Evolutionary conservation across 2,888 invertebrate genomes (phyloP), one percentile per base, ranked within the genome.

Genomic region (Drosophila paracracens): DNA sequence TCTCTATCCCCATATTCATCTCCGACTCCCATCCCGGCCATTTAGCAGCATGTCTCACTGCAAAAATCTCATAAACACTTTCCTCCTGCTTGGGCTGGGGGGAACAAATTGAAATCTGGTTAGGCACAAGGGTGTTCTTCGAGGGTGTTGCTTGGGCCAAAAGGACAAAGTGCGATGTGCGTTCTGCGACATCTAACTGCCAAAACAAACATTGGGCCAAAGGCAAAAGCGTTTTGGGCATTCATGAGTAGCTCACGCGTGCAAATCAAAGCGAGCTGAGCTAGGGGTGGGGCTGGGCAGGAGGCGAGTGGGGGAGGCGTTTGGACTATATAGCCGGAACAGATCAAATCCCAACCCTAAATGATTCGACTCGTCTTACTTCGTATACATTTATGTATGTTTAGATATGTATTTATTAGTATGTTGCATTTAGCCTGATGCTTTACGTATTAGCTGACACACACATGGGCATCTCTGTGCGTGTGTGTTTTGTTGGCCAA

Each of bases 71-170:
- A 90, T 92, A 90, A 92, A 92, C 90, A 91, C 91, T 91, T 91
- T 91, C 82, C 80, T 67, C 48, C 56, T 48, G 33, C 66, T 76
- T 56, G 58, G 58, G 54, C 54, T 48, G 74, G 61, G 69, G 64
- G 52, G 82, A 84, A 91, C 91, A 91, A 92, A 92, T 91, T 91
- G 90, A 92, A 91, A 92, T 91, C 89, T 84, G 89, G 88, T 89
- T 89, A 84, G 79, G 72, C 68, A 81, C 81, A 87, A 79, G 77
- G 77, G 80, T 79, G 75, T 79, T 50, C 40, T 60, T 64, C 50
- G 54, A 69, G 63, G 71, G 48, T 70, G 70, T 18, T 33, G 10
- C 10, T 33, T 33, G 33, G 33, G 33, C 33, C 33, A 33, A 33
- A 33, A 8, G 33, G 33, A 11, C n/a, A 27, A 48, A 3, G 61